Base-by-base conservation (phyloP, 1,140 invertebrate genomes). In the Ericerus pela region DNA sequence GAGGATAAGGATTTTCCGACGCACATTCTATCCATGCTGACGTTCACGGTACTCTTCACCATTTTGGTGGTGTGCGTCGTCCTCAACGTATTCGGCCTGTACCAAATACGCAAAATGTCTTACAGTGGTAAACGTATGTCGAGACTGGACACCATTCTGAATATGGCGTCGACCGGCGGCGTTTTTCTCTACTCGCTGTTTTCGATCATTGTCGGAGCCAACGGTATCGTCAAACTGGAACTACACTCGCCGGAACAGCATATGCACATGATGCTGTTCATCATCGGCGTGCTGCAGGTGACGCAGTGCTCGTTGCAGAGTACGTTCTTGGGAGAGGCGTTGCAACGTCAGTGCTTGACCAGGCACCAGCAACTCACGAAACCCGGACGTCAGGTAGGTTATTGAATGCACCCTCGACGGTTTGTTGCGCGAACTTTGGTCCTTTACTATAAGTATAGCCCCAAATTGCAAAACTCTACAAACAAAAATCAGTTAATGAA, bases 261-360 rank as follows among this genome's bases (percentile, higher is more conserved):
- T 0, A 60, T 68, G 16, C 69, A 76, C 58, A 61, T 71, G 0
- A 72, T 75, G 66, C 60, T 77, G 2, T 64, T 78, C 11, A 63
- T 67, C 0, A 68, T 72, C 0, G 74, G 72, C 41, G 58, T 62
- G 1, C 58, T 78, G 2, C 71, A 78, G 51, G 59, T 81, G 2
- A n/a, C 78, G 0, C 78, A 82, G 62, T 70, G 72, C 6, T 70
- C 69, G 60, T 67, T 71, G 0, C 80, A 83, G 62, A 77, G 76
- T 26, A 75, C 79, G 18, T 69, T 82, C 26, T 75, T 82, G 10
- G 70, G 78, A 11, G 79, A 82, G 59, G 75, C 77, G 0, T 69
- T 75, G 2, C 72, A 76, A 31, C 64, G 76, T 27, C 70, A 69
- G 0, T 76, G 74, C 38, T 68, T 75, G 31, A 76, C 75, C 0